phyloP scores from a whole-genome alignment of 2,113 vertebrate species.

The Callospermophilus lateralis region DNA sequence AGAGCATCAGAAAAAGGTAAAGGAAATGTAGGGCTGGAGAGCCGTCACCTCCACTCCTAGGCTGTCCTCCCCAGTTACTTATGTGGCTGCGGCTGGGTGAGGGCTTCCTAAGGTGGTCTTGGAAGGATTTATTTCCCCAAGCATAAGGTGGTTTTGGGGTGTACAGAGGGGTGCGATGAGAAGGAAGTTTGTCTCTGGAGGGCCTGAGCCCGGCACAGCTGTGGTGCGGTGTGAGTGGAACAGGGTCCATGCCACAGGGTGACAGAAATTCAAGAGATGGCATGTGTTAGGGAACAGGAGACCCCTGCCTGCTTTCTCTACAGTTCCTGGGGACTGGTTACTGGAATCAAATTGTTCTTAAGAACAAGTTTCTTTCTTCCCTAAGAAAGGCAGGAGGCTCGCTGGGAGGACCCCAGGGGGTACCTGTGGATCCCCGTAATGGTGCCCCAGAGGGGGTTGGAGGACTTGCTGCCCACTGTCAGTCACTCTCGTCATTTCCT shows the following conservation, averaged over 20 bases:
- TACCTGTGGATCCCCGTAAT: neutral
- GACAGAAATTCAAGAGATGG: neutral
- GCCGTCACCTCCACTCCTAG: neutral
- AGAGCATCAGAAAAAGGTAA: too few species aligned
- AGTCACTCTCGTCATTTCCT: neutral
- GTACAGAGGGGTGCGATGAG: neutral
- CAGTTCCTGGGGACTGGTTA: neutral
- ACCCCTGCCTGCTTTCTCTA: neutral
- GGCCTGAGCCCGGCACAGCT: neutral
- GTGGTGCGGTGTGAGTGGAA: neutral
- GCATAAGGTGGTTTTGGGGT: neutral
- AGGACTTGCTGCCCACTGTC: rapidly evolving
- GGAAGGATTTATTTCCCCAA: neutral
- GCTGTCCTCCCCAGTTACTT: neutral
- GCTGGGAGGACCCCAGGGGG: neutral
- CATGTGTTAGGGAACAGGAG: neutral
- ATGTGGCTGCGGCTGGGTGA: neutral
- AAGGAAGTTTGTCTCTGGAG: neutral
- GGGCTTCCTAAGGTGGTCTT: neutral
- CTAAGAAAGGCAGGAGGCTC: neutral
- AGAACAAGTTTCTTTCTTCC: neutral
- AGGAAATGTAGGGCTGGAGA: neutral
- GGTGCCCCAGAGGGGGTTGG: neutral
- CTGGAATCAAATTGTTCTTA: neutral
- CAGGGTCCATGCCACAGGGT: neutral